Percentiles rank a stretch among this genome's conserved stretches.
These are phyloP conservation scores for Macaria notata DNA, from an alignment of 2,888 invertebrate genomes.

Conservation along the genomic window DNA sequence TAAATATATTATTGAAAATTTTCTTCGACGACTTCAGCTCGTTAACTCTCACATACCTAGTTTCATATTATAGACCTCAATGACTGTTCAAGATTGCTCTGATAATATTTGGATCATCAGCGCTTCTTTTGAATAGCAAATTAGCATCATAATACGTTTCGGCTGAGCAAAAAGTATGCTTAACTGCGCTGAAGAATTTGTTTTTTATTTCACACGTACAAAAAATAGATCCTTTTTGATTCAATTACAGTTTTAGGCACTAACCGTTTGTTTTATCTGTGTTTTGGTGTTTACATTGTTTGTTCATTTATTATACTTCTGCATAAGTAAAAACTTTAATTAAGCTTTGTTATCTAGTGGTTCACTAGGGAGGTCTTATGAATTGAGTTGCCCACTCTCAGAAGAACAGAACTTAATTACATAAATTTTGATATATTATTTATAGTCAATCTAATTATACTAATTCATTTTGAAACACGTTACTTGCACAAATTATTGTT, in stretches of 20 bases:
- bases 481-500: no score
- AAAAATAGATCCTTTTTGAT: constrained; percentile 7
- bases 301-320: background rate
- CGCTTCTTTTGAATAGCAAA: constrained; percentile 19
- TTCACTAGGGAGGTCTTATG: no score
- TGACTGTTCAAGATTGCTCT: constrained; percentile 19
- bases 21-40: background rate
- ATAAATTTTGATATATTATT: no score
- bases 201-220: constrained; percentile 7
- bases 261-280: background rate
- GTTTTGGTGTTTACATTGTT: background rate
- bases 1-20: no score
- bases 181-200: constrained; percentile 16
- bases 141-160: constrained; percentile 16
- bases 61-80: constrained; percentile 2
- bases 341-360: no score
- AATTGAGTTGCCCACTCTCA: no score
- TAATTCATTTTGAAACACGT: no score
- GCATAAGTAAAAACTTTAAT: no score
- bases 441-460: no score
- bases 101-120: constrained; percentile 21
- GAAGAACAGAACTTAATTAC: no score
- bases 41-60: constrained; percentile 1
- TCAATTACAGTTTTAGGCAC: background rate
- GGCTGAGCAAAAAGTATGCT: constrained; percentile 17